A percentile compares a stretch with the other conserved stretches of the same genome.
phyloP scores from a whole-genome alignment of 2,797 vertebrate genomes.

The Acrossocheilus fasciatus region DNA sequence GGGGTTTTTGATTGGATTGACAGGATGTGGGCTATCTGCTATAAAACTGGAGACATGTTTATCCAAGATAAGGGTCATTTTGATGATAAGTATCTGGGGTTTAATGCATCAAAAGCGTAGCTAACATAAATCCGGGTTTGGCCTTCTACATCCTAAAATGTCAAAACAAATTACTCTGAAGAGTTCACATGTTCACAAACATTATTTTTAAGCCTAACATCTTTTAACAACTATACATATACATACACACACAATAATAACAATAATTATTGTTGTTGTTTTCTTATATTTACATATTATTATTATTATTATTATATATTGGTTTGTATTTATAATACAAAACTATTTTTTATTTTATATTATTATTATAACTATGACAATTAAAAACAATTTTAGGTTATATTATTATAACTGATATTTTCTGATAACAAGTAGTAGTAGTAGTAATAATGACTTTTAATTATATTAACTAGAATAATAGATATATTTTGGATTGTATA shows the following conservation, averaged over 20 bases:
- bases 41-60: constrained; percentile 28
- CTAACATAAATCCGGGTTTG: not conserved
- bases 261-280: not conserved
- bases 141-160: not conserved
- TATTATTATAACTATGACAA: not conserved
- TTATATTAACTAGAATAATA: not conserved
- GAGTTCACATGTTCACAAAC: not conserved
- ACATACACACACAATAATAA: not conserved
- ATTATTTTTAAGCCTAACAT: not conserved
- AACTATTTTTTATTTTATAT: not conserved
- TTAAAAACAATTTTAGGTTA: not conserved
- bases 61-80: constrained; percentile 40
- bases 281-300: not conserved
- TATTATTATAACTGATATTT: not conserved
- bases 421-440: no score
- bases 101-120: constrained; percentile 23
- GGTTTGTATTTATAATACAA: not conserved
- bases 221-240: not conserved
- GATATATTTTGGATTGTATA: not conserved
- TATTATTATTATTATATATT: not conserved
- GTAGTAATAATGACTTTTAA: not conserved
- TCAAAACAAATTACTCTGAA: not conserved
- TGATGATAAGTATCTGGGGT: constrained; percentile 29
- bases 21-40: constrained; percentile 25
- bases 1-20: not conserved